Base-by-base conservation (phyloP, 2,888 invertebrate species). In the Rotaria socialis region DNA sequence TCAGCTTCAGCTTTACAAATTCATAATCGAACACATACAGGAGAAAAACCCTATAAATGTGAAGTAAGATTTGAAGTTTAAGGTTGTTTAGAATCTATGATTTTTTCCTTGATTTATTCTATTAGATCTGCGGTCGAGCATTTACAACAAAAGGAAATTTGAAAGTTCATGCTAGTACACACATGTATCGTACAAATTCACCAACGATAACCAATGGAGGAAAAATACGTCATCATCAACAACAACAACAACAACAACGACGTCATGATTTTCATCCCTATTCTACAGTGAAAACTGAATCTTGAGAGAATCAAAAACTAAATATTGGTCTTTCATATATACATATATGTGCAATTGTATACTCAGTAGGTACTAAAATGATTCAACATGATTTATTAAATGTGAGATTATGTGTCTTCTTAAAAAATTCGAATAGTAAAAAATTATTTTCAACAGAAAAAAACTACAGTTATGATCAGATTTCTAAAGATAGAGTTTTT, bases 21-120 rank as follows among this genome's bases (percentile, higher is more conserved):
- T 91, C 98, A 98, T 93, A 97, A 97, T 95, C 94, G 98, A 90
- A 98, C 97, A 43, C 98, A 98, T 92, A 98, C 98, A 56, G 97
- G 97, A 41, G 97, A 97, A 93, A 96, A 96, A 91, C 97, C 97
- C 86, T 97, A 96, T 93, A 94, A 96, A 91, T 97, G 97, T 92
- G 94, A 94, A 89, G 95, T 96, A 90, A 80, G 80, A 27, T 67
- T 11, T 11, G 22, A 75, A 41, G 6, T 22, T 6, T 19, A 19
- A 41, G 22, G 3, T 6, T 47, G 24, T 24, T 6, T 75, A 22
- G 10, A 22, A 19, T 5, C 5, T 55, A 6, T 22, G 5, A 3
- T 55, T 19, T 22, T 22, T 55, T 22, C 22, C 10, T 89, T 16
- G 16, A 52, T 52, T 4, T 16, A 52, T 16, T 52, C 7, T 90